phyloP scores from a whole-genome alignment of 2,113 vertebrate genomes.

The Nestor notabilis region DNA sequence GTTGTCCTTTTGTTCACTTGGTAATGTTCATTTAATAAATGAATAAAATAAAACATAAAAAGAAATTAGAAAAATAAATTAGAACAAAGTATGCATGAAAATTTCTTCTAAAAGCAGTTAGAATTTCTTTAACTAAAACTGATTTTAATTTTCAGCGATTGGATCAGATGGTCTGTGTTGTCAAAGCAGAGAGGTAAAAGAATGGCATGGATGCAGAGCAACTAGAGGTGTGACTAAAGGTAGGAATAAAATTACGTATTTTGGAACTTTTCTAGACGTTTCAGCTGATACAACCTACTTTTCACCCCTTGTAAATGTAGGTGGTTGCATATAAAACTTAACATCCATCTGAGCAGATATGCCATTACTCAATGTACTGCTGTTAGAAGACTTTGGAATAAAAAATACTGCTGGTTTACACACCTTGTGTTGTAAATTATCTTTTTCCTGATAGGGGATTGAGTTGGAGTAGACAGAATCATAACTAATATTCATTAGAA shows the following conservation, averaged over 20 bases:
- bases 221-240: constrained; percentile 93
- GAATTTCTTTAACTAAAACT: not conserved
- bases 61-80: not conserved
- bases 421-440: not conserved
- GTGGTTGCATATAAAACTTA: not conserved
- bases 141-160: constrained; percentile 82
- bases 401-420: not conserved
- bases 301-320: not conserved
- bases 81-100: not conserved
- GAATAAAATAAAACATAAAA: no score
- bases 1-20: not conserved
- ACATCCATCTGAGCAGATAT: not conserved
- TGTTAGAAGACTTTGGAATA: not conserved
- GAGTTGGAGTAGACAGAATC: not conserved
- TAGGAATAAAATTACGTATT: constrained; percentile 19
- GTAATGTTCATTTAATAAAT: not conserved
- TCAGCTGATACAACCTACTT: not conserved
- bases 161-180: constrained; percentile 94
- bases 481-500: not conserved
- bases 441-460: not conserved
- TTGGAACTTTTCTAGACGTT: not conserved
- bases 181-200: constrained; percentile 97
- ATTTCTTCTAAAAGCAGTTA: not conserved
- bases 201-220: constrained; percentile 96
- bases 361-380: not conserved